Evolutionary conservation across 2,113 vertebrate genomes (phyloP).

Genomic region (Tretioscincus oriximinensis): DNA sequence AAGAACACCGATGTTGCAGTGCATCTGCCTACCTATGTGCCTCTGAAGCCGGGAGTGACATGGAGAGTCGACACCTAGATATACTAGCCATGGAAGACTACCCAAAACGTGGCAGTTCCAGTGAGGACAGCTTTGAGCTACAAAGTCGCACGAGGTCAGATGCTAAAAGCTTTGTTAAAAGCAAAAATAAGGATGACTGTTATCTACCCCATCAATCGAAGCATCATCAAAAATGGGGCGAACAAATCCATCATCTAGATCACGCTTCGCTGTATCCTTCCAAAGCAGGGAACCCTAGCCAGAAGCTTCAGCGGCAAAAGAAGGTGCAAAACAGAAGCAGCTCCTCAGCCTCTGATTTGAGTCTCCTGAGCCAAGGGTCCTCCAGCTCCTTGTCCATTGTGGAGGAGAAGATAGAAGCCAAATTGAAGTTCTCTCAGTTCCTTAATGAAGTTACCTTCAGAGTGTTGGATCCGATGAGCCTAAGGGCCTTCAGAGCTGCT

Average conservation of each 20-base stretch:
- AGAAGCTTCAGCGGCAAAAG: slow-evolving; percentile 47
- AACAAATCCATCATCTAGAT: slow-evolving; percentile 32
- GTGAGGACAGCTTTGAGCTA: slow-evolving; percentile 77
- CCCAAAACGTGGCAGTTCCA: slow-evolving; percentile 67
- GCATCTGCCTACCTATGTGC: not conserved
- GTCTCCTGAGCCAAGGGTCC: slow-evolving; percentile 58
- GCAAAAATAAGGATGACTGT: slow-evolving; percentile 58
- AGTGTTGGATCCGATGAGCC: slow-evolving; percentile 78
- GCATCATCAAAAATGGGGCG: slow-evolving; percentile 57
- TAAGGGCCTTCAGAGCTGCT: slow-evolving; percentile 67
- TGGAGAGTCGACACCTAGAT: slow-evolving; percentile 6
- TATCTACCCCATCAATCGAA: slow-evolving; percentile 53
- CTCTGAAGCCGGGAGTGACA: slow-evolving; percentile 28
- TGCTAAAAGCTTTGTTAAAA: slow-evolving; percentile 66
- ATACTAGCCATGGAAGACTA: slow-evolving; percentile 49
- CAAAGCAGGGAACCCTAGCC: slow-evolving; percentile 34
- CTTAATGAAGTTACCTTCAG: slow-evolving; percentile 86
- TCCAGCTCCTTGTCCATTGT: slow-evolving; percentile 59
- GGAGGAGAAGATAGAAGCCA: slow-evolving; percentile 74
- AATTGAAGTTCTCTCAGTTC: slow-evolving; percentile 88
- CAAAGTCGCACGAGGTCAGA: slow-evolving; percentile 69
- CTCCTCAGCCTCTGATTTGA: slow-evolving; percentile 56
- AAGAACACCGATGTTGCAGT: slow-evolving; percentile 35
- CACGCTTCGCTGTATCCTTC: slow-evolving; percentile 31
- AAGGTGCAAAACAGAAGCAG: slow-evolving; percentile 42